phyloP scores from a whole-genome alignment of 1,140 invertebrate species.

The Chlorops oryzae region DNA sequence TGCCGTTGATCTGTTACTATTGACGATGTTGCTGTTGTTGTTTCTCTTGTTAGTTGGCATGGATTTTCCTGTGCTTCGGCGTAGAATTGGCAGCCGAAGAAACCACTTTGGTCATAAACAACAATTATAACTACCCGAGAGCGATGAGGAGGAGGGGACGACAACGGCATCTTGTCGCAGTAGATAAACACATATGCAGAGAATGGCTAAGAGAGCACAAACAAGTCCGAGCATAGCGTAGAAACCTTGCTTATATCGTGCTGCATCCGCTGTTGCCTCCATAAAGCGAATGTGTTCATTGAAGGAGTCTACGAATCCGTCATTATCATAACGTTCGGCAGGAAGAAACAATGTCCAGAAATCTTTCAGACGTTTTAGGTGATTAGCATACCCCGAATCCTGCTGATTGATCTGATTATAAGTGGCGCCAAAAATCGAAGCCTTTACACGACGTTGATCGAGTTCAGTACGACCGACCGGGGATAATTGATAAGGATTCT shows the following conservation, averaged over 20 bases:
- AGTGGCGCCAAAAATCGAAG: too few species aligned
- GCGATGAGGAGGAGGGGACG: constrained; percentile 12
- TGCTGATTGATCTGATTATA: constrained; percentile 17
- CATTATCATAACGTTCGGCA: constrained; percentile 13
- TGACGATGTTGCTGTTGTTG: constrained; percentile 20
- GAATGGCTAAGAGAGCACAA: constrained; percentile 33
- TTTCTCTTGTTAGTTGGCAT: constrained; percentile 14
- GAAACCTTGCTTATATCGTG: constrained; percentile 43
- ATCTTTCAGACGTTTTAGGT: constrained; percentile 31
- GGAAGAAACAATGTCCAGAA: constrained; percentile 42
- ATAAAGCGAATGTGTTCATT: constrained; percentile 28
- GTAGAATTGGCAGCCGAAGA: constrained; percentile 39
- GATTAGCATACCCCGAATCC: constrained; percentile 32
- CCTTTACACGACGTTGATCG: constrained; percentile 14
- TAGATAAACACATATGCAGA: constrained; percentile 40
- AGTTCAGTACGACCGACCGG: background rate
- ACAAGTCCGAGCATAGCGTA: constrained; percentile 38
- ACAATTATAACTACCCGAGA: constrained; percentile 18
- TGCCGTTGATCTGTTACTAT: constrained; percentile 14
- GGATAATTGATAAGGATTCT: constrained; percentile 17
- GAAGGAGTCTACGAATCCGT: constrained; percentile 6
- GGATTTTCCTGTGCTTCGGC: constrained; percentile 11
- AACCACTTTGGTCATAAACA: constrained; percentile 47
- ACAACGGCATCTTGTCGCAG: constrained; percentile 26
- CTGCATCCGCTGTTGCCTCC: constrained; percentile 37